Base-by-base conservation (phyloP, 1,140 invertebrate species). In the Eumeta japonica region DNA sequence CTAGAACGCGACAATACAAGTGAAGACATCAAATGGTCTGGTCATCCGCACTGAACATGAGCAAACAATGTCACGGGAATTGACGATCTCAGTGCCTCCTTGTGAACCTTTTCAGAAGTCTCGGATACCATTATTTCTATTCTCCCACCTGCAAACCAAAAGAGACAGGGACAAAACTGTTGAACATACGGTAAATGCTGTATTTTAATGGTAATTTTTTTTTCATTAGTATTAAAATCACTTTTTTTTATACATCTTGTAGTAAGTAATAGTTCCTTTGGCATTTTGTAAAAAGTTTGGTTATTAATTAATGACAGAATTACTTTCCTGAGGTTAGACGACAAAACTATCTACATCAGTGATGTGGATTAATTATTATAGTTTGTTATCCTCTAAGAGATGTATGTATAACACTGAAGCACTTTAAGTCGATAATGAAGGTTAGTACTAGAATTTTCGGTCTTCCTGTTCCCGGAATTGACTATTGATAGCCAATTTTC, bases 81-180 rank as follows among this genome's bases (percentile, higher is more conserved):
- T 89, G 28, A 78, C 82, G 30, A 71, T 90, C 14, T 58, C 75
- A 3, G 63, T 92, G 31, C 75, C 82, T 9, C 58, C 80, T 1
- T 82, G 83, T 36, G 79, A 83, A 41, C 87, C 88, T 1, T 92
- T 92, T 52, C 75, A 82, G 39, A 84, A 79, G 1, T 76, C 79
- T 0, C 74, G 65, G 19, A 65, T 88, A 19, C 75, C 81, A 0
- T 58, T 93, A 1, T 76, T 79, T 37, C 76, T 92, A 11, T 79
- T 88, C 19, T 86, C 88, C 2, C 83, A 85, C 41, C 61, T 92
- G 28, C 84, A 85, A 12, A 81, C 85, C 1, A 84, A 83, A 48
- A 83, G 79, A 49, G 81, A 82, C 59, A 58, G 79, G 27, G 79
- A 77, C 36, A 77, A 79, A 49, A 79, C 77, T 20, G 79, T 87